Evolutionary conservation across 2,888 invertebrate species (phyloP), one percentile per base, ranked within the genome.

Genomic region (Chouioia cunea): DNA sequence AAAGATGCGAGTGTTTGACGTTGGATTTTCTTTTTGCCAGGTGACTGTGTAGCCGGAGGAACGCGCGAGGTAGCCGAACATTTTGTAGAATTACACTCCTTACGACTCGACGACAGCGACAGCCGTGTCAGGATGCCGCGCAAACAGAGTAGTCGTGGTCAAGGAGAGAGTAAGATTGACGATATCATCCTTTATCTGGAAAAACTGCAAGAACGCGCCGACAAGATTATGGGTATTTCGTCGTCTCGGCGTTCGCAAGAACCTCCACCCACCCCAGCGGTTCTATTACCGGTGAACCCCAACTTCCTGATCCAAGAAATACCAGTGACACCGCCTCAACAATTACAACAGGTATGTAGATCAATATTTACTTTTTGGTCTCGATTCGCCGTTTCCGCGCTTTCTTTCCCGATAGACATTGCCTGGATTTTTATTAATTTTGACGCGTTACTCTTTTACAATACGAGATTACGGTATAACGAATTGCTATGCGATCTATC

Each of bases 61-160:
- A 82, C 85, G 1, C 80, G 85, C 2, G 85, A 85, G 54, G 76
- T 82, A 2, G 84, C 83, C 16, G 85, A 85, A 43, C 85, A 85
- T 46, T 85, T 84, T 48, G 76, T 83, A 63, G 85, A 84, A 50
- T 73, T 82, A 6, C 85, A 85, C 67, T 80, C 81, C 22, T 78
- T 84, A 14, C 78, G 84, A 18, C 76, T 83, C 4, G 83, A 83
- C 36, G 82, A 82, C 68, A 74, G 71, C 20, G 18, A 27, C 75
- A 64, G 67, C 0, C 62, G 43, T 8, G 48, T 43, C 14, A 27
- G 69, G 10, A 27, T 67, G 16, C 54, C 2, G 15, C 77, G 80
- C 10, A 83, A 83, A n/a, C n/a, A n/a, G n/a, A n/a, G n/a, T n/a
- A n/a, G n/a, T n/a, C n/a, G n/a, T n/a, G 79, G 79, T 65, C 67